Evolutionary conservation across 1,140 invertebrate species (phyloP), one percentile per base, ranked within the genome.

Genomic region (Temnothorax nylanderi): DNA sequence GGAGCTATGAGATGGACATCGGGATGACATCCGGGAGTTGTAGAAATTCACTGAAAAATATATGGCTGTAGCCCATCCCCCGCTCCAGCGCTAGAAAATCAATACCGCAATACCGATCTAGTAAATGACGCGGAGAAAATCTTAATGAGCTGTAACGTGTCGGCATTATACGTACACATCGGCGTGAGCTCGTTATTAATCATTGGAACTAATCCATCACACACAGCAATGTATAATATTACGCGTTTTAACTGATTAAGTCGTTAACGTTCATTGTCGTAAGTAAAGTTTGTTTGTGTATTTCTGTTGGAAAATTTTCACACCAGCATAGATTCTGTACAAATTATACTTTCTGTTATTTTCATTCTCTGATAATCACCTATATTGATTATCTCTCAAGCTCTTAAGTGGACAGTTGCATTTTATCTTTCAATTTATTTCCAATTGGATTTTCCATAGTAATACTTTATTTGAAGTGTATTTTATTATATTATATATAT

Each of bases 121-220:
- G n/a, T 18, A 84, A 74, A 84, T 84, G 69, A 84, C 56, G 69
- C 26, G 44, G 13, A 49, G 80, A 74, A 74, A 49, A 75, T 84
- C 41, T 37, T 44, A 74, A 84, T 75, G 7, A 71, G 34, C 69
- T 82, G 34, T 58, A 58, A 74, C 26, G 18, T 60, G 69, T 60
- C 41, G n/a, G 18, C 58, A 74, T 74, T 82, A 72, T 34, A 58
- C 37, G 16, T 60, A 44, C 44, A 8, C 21, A 37, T 51, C 60
- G 44, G 10, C 8, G 41, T 11, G n/a, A 56, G 21, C 26, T 47
- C 2, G 56, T 84, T 75, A 84, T 84, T 82, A 60, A 82, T 84
- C 41, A 62, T 60, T 62, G 41, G 74, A 82, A 60, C 54, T 49
- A 84, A 51, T 84, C 41, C n/a, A 75, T 75, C 56, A 58, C 37